Evolutionary conservation across 2,113 vertebrate species (phyloP), one percentile per base, ranked within the genome.

Genomic region (Ctenodactylus gundi): DNA sequence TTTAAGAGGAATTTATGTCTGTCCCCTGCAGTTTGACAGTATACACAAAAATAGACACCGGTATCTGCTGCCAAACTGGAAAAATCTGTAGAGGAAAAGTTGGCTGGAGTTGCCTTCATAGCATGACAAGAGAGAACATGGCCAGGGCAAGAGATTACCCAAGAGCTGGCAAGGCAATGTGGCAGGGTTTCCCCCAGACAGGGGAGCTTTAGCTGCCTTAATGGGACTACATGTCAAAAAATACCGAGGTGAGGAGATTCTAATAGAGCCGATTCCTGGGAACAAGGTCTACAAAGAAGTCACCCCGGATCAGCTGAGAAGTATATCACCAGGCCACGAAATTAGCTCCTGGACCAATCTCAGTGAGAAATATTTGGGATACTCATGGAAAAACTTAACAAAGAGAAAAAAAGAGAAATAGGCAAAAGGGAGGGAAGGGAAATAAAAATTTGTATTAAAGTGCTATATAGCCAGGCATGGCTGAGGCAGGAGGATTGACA

Each of bases 31-130:
- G 81, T 93, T 94, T 92, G 90, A 93, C 53, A 91, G 80, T 51
- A 25, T 91, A 53, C 70, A 44, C 94, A 95, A 96, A 97, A 94
- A 94, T 93, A 94, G 94, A 95, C 67, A 55, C 27, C 57, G 23
- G 25, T 93, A 64, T n/a, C 75, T 80, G 75, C 36, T 86, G 90
- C 90, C 85, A 94, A 88, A 80, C 20, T 94, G 55, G 70, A 58
- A 93, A 90, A 86, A 53, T 80, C 29, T 58, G 68, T 85, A 77
- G 60, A 85, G 51, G 91, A 89, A 93, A 91, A 83, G 29, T 53
- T 65, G 87, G 53, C 27, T 76, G 31, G 70, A 36, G 17, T 23
- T n/a, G 29, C 75, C 53, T 89, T 34, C 15, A 81, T 34, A 36
- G 34, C 34, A 51, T 27, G 46, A 68, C 80, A 49, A 49, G 65